Percentiles rank a stretch among this genome's conserved stretches.
Conservation (phyloP, 1,140 invertebrate species). For the Bombus sylvicola region DNA sequence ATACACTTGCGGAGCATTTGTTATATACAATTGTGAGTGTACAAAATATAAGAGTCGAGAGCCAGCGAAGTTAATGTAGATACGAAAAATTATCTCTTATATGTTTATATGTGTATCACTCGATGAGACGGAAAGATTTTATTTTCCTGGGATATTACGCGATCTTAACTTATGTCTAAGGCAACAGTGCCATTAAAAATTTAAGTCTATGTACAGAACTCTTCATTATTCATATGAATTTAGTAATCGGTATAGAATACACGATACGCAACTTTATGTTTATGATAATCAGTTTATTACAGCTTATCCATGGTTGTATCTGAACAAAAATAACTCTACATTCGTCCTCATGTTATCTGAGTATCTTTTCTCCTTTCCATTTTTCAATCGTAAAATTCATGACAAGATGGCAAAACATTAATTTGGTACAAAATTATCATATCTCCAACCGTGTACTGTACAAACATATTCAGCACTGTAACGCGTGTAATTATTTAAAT, state of each 20-base stretch:
- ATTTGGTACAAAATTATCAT: conserved; percentile 76
- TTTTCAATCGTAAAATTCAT: conserved; percentile 67
- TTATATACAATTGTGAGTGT: conserved; percentile 70
- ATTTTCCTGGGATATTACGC: conserved; percentile 65
- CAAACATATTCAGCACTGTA: conserved; percentile 70
- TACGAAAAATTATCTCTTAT: conserved; percentile 66
- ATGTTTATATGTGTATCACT: conserved; percentile 68
- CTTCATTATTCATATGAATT: conserved; percentile 72
- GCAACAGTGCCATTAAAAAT: conserved; percentile 70
- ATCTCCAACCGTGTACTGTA: conserved; percentile 72
- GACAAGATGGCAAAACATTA: conserved; percentile 72
- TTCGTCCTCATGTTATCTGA: conserved; percentile 67
- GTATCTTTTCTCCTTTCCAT: conserved; percentile 52
- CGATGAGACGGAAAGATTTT: conserved; percentile 69
- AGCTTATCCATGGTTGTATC: conserved; percentile 74
- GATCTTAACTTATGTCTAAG: conserved; percentile 69
- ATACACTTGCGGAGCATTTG: conserved; percentile 63
- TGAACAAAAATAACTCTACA: conserved; percentile 77
- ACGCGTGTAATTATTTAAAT: conserved; percentile 60
- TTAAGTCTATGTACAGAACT: conserved; percentile 71
- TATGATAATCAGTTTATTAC: conserved; percentile 78
- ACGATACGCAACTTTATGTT: conserved; percentile 66
- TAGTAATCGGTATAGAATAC: conserved; percentile 69
- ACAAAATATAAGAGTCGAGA: conserved; percentile 67
- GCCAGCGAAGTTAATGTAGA: conserved; percentile 65